A percentile compares a stretch with the other conserved stretches of the same genome.
Conservation (phyloP, 2,888 invertebrate genomes). For the Cremastinae sp. region DNA sequence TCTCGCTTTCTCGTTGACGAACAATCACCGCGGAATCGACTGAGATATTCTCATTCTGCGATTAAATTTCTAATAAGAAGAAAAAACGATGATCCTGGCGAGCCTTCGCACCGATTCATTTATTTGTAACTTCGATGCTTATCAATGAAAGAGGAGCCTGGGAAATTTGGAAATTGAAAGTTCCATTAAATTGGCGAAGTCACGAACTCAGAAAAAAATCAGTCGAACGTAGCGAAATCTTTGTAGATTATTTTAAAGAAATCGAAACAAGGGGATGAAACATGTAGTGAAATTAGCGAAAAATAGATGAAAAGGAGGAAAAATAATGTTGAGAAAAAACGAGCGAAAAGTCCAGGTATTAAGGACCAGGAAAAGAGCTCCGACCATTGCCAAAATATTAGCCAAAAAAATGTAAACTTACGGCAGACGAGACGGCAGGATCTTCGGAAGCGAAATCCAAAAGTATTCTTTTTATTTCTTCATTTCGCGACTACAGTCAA, state of each 20-base stretch:
- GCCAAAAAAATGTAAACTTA: conserved; percentile 36
- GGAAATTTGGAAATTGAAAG: conserved; percentile 44
- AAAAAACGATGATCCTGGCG: conserved; percentile 30
- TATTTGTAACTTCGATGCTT: conserved; percentile 18
- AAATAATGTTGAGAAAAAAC: conserved; percentile 33
- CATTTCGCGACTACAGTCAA: conserved; percentile 34
- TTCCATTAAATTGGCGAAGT: conserved; percentile 36
- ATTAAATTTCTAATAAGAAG: conserved; percentile 13
- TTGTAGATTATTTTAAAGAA: conserved; percentile 52
- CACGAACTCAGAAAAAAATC: conserved; percentile 21
- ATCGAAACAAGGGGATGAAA: conserved; percentile 28
- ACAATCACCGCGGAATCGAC: conserved; percentile 39
- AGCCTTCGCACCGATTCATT: conserved; percentile 5
- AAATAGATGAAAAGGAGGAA: conserved; percentile 11
- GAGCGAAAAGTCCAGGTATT: conserved; percentile 57
- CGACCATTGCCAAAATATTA: conserved; percentile 41
- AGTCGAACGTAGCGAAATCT: conserved; percentile 33
- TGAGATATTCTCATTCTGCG: conserved; percentile 15
- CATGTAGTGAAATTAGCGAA: conserved; percentile 30
- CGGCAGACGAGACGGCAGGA: conserved; percentile 39
- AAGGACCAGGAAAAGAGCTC: conserved; percentile 54
- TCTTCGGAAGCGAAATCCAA: conserved; percentile 29
- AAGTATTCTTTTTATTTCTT: conserved; percentile 46
- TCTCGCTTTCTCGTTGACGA: conserved; percentile 23
- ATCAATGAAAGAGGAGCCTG: conserved; percentile 15